Evolutionary conservation across 2,797 vertebrate genomes (phyloP), one percentile per base, ranked within the genome.

Genomic region (Numenius phaeopus): DNA sequence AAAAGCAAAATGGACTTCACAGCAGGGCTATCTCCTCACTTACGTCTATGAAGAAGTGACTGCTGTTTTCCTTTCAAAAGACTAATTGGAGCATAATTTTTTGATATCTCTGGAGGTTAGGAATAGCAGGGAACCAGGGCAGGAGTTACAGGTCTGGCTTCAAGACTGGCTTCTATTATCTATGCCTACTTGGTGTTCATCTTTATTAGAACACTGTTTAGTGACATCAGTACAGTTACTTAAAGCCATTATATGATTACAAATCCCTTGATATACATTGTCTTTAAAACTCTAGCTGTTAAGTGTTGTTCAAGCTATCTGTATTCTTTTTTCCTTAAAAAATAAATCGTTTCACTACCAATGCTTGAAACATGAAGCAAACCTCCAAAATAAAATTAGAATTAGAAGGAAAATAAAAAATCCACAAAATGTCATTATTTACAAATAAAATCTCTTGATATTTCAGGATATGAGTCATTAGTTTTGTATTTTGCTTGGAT

Each of bases 21-120:
- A 95, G 66, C 64, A 90, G 66, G 55, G 39, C 59, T 83, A 59
- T 79, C 57, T 89, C 66, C 52, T 85, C 7, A 5, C 47, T 84
- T 82, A 59, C 1, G 1, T 61, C 80, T 73, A 16, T 55, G 64
- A 70, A 94, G 54, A 81, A 87, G 30, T 91, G 58, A 72, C 70
- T 81, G 66, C 40, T 79, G 64, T 65, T 96, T 87, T 84, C 80
- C 37, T 87, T 93, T 89, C 59, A 87, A 82, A 91, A 87, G 52
- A 62, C 47, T 92, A 95, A 95, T 37, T 87, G 58, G 17, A 90
- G n/a, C 20, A 65, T 67, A 55, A 3, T 50, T 76, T 77, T 94
- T 95, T 83, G 2, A 55, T 46, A 57, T 70, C 47, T 87, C 61
- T 84, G 14, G 80, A 87, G 71, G 50, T 47, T 66, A 55, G 59